These are phyloP conservation scores for Formica selysi DNA, from an alignment of 1,140 invertebrate genomes.

Conservation along the genomic window DNA sequence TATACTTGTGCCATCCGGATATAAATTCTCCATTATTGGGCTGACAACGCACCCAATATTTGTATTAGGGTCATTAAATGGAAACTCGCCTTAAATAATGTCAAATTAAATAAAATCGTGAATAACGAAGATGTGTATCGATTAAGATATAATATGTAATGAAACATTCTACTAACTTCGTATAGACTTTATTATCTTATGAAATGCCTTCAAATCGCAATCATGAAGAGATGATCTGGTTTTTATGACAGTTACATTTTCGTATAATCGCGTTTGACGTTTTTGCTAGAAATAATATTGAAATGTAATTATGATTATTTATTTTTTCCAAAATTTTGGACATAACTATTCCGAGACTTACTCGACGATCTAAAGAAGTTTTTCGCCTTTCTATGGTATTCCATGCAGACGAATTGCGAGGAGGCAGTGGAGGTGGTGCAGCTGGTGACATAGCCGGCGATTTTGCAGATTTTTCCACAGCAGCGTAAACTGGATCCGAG, in stretches of 20 bases:
- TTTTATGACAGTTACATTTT: conserved; percentile 90
- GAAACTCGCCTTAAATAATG: conserved; percentile 89
- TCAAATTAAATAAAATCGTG: conserved; percentile 26
- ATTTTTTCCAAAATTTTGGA: neutral
- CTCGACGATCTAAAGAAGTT: conserved; percentile 85
- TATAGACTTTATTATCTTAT: conserved; percentile 92
- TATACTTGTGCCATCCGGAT: conserved; percentile 92
- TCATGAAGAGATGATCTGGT: conserved; percentile 89
- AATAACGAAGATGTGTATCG: conserved; percentile 21
- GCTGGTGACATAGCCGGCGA: conserved; percentile 87
- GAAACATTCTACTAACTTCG: conserved; percentile 87
- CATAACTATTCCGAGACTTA: conserved; percentile 66
- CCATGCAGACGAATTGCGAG: conserved; percentile 88
- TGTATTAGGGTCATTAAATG: conserved; percentile 89
- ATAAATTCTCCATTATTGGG: conserved; percentile 92
- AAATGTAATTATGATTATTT: conserved; percentile 8
- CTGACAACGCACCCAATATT: conserved; percentile 94
- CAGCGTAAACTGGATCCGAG: conserved; percentile 92
- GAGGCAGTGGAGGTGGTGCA: conserved; percentile 88
- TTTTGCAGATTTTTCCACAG: conserved; percentile 90
- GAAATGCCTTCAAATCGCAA: conserved; percentile 92
- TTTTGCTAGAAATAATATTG: conserved; percentile 81
- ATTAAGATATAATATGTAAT: neutral
- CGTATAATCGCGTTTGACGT: conserved; percentile 89
- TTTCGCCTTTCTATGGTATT: conserved; percentile 86